phyloP scores from a whole-genome alignment of 2,888 invertebrate genomes.

The Andrena marginata region DNA sequence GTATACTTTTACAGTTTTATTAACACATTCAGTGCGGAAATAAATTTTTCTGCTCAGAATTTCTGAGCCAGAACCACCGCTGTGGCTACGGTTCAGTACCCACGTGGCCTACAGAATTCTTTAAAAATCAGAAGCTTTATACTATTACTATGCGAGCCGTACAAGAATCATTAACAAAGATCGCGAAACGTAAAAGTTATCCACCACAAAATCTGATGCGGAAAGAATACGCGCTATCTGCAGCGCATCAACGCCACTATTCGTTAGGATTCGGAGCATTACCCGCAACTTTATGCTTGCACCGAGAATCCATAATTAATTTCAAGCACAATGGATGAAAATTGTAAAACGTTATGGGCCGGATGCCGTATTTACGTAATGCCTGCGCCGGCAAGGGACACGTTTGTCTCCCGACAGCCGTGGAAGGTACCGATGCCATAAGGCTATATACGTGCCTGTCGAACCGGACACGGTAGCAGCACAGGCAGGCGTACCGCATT shows the following conservation, averaged over 20 bases:
- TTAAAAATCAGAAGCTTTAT: too few species aligned
- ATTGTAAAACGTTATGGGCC: conserved; percentile 40
- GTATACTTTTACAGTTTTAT: too few species aligned
- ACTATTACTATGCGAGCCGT: too few species aligned
- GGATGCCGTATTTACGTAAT: conserved; percentile 55
- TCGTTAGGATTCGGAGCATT: not conserved
- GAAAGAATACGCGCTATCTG: too few species aligned
- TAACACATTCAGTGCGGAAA: too few species aligned
- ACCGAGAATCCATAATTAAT: conserved; percentile 24
- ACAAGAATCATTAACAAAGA: too few species aligned
- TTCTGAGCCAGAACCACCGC: too few species aligned
- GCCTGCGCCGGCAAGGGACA: conserved; percentile 53
- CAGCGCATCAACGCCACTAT: not conserved
- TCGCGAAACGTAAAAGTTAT: too few species aligned
- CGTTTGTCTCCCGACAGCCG: conserved; percentile 54
- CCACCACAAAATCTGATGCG: too few species aligned
- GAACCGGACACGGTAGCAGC: conserved; percentile 62
- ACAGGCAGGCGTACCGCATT: conserved; percentile 59
- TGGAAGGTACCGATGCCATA: conserved; percentile 64
- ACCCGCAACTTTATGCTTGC: not conserved
- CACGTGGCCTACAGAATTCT: too few species aligned
- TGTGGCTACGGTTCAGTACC: too few species aligned
- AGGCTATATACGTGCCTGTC: conserved; percentile 63
- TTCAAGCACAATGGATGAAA: conserved; percentile 43
- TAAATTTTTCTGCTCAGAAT: too few species aligned